Conservation (phyloP, 2,888 invertebrate genomes). For the Conomelus anceps region DNA sequence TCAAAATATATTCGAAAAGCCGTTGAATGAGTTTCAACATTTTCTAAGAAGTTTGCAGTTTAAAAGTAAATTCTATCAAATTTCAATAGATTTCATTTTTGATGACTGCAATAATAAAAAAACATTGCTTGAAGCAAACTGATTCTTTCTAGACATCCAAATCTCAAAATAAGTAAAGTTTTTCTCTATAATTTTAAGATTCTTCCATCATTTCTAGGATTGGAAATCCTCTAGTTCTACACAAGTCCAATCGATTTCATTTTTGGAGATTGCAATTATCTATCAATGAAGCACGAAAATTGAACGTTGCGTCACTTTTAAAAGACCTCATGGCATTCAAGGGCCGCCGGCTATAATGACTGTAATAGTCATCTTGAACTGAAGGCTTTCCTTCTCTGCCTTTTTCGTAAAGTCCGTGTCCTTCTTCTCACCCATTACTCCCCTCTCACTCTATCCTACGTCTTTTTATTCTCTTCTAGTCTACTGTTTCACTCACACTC, state of each 20-base stretch:
- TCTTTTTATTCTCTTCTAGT: neutral
- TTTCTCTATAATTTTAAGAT: no score
- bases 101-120: no score
- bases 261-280: neutral
- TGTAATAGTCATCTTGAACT: neutral
- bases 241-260: neutral
- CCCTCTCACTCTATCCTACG: neutral
- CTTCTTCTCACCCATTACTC: neutral
- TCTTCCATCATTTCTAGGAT: no score
- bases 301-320: neutral
- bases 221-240: no score
- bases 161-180: no score
- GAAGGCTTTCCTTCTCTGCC: neutral
- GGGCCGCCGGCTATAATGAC: neutral
- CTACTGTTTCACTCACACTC: neutral
- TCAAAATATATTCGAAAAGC: no score
- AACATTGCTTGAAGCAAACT: no score
- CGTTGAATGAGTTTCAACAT: no score
- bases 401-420: neutral
- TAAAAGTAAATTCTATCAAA: no score
- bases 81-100: no score
- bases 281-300: neutral
- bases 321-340: neutral
- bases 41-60: no score
- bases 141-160: no score